Conservation (phyloP, 2,797 vertebrate species). For the Aphelocoma californica region DNA sequence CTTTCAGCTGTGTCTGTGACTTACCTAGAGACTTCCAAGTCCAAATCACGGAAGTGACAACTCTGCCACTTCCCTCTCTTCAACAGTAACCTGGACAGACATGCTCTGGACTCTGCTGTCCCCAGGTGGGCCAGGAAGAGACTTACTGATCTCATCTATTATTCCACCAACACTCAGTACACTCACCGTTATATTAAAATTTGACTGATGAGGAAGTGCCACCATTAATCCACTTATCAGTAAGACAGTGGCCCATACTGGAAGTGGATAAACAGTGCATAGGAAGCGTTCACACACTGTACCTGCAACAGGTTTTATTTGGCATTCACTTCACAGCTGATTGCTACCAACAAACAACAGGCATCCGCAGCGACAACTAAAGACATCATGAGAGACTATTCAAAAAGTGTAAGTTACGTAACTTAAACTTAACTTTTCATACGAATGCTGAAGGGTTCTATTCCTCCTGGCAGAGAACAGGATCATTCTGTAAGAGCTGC, state of each 20-base stretch:
- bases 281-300: not conserved
- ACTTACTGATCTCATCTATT: not conserved
- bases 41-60: not conserved
- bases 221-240: not conserved
- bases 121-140: accelerated
- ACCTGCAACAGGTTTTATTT: not conserved
- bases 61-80: not conserved
- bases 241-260: not conserved
- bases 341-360: not conserved
- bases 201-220: not conserved
- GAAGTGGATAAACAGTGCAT: not conserved
- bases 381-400: not conserved
- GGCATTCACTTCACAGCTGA: not conserved
- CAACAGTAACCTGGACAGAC: not conserved
- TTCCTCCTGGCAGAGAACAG: not conserved
- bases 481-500: not conserved
- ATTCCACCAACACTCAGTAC: not conserved
- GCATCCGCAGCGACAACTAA: not conserved
- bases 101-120: not conserved
- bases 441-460: not conserved
- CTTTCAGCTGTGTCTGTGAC: not conserved
- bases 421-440: not conserved
- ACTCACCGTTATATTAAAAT: not conserved
- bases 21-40: not conserved
- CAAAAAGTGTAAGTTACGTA: not conserved